A percentile compares a stretch with the other conserved stretches of the same genome.
Conservation (phyloP, 2,797 vertebrate species). For the Pteronotus mesoamericanus region DNA sequence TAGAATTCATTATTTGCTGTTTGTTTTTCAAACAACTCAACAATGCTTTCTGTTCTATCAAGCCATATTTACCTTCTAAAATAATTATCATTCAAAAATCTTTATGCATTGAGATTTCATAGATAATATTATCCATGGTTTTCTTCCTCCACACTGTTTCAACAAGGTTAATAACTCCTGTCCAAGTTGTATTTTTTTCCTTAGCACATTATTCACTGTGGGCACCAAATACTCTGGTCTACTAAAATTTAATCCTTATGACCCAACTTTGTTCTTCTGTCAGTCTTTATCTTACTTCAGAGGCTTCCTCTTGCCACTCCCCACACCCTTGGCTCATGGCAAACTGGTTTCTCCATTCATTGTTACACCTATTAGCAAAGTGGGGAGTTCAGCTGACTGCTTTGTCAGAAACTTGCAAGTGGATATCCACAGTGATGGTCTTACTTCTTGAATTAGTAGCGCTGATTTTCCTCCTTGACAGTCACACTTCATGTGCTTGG, state of each 20-base stretch:
- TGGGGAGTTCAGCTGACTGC: background rate
- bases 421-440: too few relatives aligned
- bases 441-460: background rate
- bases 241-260: background rate
- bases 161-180: background rate
- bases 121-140: background rate
- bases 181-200: background rate
- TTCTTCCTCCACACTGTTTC: background rate
- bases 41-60: background rate
- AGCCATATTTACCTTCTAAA: background rate
- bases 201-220: background rate
- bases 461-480: background rate
- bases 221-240: background rate
- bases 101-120: background rate
- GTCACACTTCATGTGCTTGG: background rate
- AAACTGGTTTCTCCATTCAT: background rate
- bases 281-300: background rate
- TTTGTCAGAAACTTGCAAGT: background rate
- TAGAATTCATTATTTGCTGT: conserved; percentile 7
- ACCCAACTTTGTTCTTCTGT: background rate
- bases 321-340: background rate
- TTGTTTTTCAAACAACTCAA: background rate
- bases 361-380: background rate
- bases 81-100: background rate
- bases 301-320: background rate